Evolutionary conservation across 1,140 invertebrate species (phyloP), one percentile per base, ranked within the genome.

Genomic region (Lycorma delicatula): DNA sequence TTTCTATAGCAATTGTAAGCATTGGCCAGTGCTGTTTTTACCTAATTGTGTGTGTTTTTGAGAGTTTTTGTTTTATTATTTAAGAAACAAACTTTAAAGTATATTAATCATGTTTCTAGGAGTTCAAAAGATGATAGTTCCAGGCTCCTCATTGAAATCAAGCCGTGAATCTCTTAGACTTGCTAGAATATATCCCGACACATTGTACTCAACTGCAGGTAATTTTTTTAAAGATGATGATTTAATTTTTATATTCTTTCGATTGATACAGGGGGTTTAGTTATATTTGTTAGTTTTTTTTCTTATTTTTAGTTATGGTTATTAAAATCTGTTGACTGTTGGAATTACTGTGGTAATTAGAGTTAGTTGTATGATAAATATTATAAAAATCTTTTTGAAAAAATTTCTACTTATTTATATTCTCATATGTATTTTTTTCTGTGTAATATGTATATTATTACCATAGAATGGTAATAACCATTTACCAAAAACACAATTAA

Each of bases 61-160:
- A n/a, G n/a, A n/a, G n/a, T n/a, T n/a, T n/a, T n/a, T n/a, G n/a
- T n/a, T n/a, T 54, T 20, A n/a, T 54, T 12, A n/a, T 34, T 34
- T 7, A 34, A n/a, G 31, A 7, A 7, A 9, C 7, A 34, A 7
- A 34, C 7, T 34, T 34, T 34, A 9, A 34, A 34, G 31, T 34
- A 26, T 7, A 13, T 47, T n/a, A n/a, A n/a, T n/a, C n/a, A n/a
- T n/a, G n/a, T 52, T 70, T 74, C 49, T 68, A 90, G 89, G 93
- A 64, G 90, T 96, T 63, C 87, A 91, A 68, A 96, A 95, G 76
- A 91, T 96, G 59, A 92, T 96, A 84, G 91, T 95, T 46, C 91
- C 87, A 56, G 91, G 91, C 55, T 90, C 87, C 56, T 93, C 89
- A 65, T 81, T 94, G 46, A 84, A 87, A 70, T 84, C 83, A 13